Evolutionary conservation across 2,888 invertebrate genomes (phyloP).

Genomic region (Lochmaea crataegi): DNA sequence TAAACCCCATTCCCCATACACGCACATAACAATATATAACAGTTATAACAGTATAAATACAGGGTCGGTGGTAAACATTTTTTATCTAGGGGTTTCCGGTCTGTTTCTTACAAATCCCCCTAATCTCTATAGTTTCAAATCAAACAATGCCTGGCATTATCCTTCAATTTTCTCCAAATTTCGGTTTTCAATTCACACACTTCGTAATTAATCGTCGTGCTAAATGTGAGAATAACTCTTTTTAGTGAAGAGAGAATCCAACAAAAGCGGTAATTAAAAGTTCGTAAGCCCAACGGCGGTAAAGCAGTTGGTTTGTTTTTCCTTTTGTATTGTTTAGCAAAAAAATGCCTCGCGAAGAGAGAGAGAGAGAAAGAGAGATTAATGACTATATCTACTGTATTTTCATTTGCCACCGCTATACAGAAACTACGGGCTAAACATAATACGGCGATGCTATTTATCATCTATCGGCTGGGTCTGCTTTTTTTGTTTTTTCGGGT

Average conservation of each 20-base stretch:
- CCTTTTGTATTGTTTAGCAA: constrained; percentile 12
- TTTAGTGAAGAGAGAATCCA: constrained; percentile 18
- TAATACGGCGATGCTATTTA: neutral
- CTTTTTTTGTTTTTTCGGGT: no score
- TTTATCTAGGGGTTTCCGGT: no score
- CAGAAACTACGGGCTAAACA: no score
- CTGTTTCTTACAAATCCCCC: no score
- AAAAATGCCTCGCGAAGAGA: constrained; percentile 8
- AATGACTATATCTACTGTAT: constrained; percentile 24
- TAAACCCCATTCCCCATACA: no score
- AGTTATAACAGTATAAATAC: no score
- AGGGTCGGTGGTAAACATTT: no score
- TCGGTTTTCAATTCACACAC: constrained; percentile 7
- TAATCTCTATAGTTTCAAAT: neutral
- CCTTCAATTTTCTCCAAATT: constrained; percentile 1
- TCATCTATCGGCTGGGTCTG: neutral
- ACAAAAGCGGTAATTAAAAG: constrained; percentile 32
- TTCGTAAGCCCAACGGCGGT: constrained; percentile 27
- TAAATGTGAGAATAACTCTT: constrained; percentile 31
- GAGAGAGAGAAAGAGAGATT: constrained; percentile 1
- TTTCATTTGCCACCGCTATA: constrained; percentile 6
- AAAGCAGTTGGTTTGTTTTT: constrained; percentile 20
- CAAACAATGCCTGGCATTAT: neutral
- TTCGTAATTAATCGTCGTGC: constrained; percentile 22
- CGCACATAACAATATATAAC: no score